A percentile compares a stretch with the other conserved stretches of the same genome.
Evolutionary conservation across 2,888 invertebrate species (phyloP).

Genomic region (Chorisops tibialis): DNA sequence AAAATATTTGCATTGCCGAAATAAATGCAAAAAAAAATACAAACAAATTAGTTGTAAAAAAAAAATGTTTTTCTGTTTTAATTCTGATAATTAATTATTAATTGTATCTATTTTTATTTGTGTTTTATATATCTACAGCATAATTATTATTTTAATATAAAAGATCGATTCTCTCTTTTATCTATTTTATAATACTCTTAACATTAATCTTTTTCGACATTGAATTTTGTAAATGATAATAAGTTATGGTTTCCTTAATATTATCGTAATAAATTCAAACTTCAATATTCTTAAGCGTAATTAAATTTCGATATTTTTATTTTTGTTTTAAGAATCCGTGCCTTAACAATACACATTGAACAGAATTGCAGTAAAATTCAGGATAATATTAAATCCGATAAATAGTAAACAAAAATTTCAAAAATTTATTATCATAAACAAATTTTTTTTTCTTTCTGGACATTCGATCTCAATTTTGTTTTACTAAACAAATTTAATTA

Average conservation of each 20-base stretch:
- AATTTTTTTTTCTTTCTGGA: background rate
- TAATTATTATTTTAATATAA: background rate
- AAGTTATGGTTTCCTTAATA: too few relatives aligned
- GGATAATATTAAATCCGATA: too few relatives aligned
- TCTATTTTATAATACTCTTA: background rate
- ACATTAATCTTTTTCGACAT: background rate
- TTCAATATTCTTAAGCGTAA: too few relatives aligned
- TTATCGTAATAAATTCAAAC: too few relatives aligned
- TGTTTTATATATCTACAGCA: background rate
- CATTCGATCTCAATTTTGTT: constrained; percentile 17
- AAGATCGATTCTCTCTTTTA: background rate
- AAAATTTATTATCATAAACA: background rate
- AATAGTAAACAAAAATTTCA: background rate
- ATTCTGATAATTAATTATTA: background rate
- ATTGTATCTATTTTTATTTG: background rate
- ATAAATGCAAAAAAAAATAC: background rate
- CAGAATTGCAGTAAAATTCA: background rate
- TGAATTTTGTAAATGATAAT: too few relatives aligned
- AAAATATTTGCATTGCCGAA: background rate
- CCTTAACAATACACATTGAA: constrained; percentile 9
- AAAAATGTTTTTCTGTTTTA: too few relatives aligned
- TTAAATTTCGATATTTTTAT: too few relatives aligned
- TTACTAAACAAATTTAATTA: background rate
- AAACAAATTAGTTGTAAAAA: background rate
- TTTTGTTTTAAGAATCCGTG: constrained; percentile 5